Percentiles rank a stretch among this genome's conserved stretches.
phyloP scores from a whole-genome alignment of 2,888 invertebrate genomes.

The Eledona agricola region DNA sequence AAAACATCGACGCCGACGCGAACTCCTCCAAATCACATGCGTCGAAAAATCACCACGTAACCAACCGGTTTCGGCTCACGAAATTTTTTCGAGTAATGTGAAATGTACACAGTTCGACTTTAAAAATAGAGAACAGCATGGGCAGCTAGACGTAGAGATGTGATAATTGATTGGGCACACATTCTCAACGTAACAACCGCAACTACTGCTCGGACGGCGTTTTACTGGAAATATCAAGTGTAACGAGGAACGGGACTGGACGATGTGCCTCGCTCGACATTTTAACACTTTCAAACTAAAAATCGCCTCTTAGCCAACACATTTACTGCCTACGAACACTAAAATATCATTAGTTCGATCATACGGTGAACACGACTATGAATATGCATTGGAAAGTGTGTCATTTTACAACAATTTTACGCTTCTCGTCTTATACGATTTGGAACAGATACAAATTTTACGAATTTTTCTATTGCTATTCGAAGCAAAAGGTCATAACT shows the following conservation, averaged over 20 bases:
- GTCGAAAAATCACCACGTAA: constrained; percentile 51
- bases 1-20: constrained; percentile 45
- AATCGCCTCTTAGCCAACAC: no score
- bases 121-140: constrained; percentile 55
- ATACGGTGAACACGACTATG: no score
- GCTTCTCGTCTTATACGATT: no score
- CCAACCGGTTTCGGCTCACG: constrained; percentile 59
- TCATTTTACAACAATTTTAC: no score
- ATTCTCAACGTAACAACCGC: constrained; percentile 54
- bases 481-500: no score
- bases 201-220: constrained; percentile 44
- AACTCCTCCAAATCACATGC: constrained; percentile 41
- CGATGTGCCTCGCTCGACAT: no score
- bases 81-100: constrained; percentile 58
- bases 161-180: constrained; percentile 58
- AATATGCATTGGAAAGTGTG: no score
- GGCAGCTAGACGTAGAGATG: constrained; percentile 55
- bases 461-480: no score
- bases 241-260: constrained; percentile 16
- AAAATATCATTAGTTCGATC: no score
- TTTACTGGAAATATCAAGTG: constrained; percentile 40
- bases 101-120: constrained; percentile 57
- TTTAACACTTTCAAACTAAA: no score
- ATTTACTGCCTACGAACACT: no score
- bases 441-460: no score